Base-by-base conservation (phyloP, 1,140 invertebrate genomes). In the Pygmarrhopalites habei region DNA sequence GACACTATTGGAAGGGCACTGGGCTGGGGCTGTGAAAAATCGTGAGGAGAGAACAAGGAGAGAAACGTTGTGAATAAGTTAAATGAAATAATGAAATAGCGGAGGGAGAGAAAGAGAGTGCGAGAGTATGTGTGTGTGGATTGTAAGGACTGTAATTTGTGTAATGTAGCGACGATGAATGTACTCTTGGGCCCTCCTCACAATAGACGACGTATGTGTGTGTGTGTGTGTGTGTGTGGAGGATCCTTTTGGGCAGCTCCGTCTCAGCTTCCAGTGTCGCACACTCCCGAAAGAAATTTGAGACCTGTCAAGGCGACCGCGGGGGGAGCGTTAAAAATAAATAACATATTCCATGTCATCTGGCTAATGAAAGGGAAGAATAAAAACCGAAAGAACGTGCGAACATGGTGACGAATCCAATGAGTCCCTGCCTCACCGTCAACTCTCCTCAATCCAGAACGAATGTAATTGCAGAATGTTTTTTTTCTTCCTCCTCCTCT, bases 121-220 rank as follows among this genome's bases (percentile, higher is more conserved):
- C 44, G n/a, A n/a, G n/a, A n/a, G n/a, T n/a, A n/a, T n/a, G n/a
- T n/a, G n/a, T n/a, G n/a, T n/a, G n/a, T n/a, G n/a, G n/a, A n/a
- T n/a, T n/a, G n/a, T 47, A 47, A 47, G 44, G 7, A 47, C 19
- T 47, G 23, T 47, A 47, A 47, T 47, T 47, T 47, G 44, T 47
- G 17, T 47, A n/a, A 47, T 47, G 44, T 35, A 35, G 32, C 32
- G 32, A 35, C 32, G 5, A 35, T 15, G 15, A 35, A 15, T 35
- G 32, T 35, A 15, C n/a, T n/a, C n/a, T n/a, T n/a, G n/a, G n/a
- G n/a, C n/a, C n/a, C n/a, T n/a, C n/a, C n/a, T n/a, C n/a, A n/a
- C n/a, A n/a, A n/a, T n/a, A n/a, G n/a, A n/a, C n/a, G n/a, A n/a
- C n/a, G n/a, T n/a, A n/a, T n/a, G n/a, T n/a, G n/a, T n/a, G n/a